Evolutionary conservation across 2,797 vertebrate species (phyloP).

Genomic region (Bucorvus abyssinicus): DNA sequence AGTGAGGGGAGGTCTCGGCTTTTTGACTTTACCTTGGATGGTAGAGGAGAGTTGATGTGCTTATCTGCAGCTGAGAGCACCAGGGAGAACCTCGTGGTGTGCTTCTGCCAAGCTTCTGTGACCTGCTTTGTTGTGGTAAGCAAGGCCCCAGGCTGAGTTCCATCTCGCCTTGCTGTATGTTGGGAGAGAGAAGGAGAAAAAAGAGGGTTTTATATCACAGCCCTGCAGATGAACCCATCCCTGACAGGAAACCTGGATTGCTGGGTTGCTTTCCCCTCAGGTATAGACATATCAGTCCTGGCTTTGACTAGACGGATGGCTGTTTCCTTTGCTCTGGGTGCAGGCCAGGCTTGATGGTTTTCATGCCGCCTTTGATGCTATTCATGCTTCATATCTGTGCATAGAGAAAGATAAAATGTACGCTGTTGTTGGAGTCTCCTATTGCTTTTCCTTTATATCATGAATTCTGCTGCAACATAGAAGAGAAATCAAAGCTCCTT

Average conservation of each 20-base stretch:
- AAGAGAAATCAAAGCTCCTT: neutral
- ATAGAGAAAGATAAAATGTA: slow-evolving; percentile 31
- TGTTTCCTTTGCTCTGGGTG: slow-evolving; percentile 3
- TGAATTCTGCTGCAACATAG: slow-evolving; percentile 18
- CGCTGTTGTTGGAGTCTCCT: slow-evolving; percentile 26
- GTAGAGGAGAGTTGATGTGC: neutral
- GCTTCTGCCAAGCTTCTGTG: neutral
- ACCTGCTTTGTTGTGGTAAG: neutral
- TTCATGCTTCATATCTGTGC: slow-evolving; percentile 37
- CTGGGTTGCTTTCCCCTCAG: neutral
- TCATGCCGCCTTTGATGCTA: slow-evolving; percentile 24
- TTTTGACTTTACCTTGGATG: neutral
- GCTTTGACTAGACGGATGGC: neutral
- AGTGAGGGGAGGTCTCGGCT: neutral
- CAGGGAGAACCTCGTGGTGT: neutral
- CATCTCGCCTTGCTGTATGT: neutral
- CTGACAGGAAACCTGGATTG: neutral
- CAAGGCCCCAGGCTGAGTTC: neutral
- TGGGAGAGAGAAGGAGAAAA: neutral
- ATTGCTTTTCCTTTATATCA: slow-evolving; percentile 28
- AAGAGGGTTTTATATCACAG: neutral
- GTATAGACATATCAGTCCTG: neutral
- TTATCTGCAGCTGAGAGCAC: neutral
- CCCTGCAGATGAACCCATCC: neutral
- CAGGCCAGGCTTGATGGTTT: slow-evolving; percentile 10